These are phyloP conservation scores for Oxycera nigricornis DNA, from an alignment of 2,888 invertebrate genomes.

Conservation along the genomic window DNA sequence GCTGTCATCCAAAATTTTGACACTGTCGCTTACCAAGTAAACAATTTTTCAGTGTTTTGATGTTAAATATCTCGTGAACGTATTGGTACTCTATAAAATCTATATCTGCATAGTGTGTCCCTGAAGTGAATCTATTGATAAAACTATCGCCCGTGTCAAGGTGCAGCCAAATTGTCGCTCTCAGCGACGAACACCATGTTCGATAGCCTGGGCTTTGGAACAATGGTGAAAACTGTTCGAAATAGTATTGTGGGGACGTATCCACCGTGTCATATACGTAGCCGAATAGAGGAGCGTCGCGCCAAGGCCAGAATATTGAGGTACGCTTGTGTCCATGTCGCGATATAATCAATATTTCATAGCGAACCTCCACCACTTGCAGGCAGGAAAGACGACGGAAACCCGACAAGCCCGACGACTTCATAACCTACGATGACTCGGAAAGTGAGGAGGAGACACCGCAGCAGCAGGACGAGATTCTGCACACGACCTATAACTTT, in stretches of 20 bases:
- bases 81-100: neutral
- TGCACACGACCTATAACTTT: conserved; percentile 83
- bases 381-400: conserved; percentile 77
- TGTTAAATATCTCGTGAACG: neutral
- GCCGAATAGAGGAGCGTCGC: conserved; percentile 76
- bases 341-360: neutral
- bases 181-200: conserved; percentile 48
- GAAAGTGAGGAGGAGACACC: conserved; percentile 85
- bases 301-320: conserved; percentile 65
- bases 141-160: neutral
- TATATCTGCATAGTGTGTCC: neutral
- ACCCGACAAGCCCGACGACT: conserved; percentile 88
- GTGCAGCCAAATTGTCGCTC: too few species aligned
- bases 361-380: conserved; percentile 32
- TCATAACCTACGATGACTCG: conserved; percentile 87
- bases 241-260: conserved; percentile 69
- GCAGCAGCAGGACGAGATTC: conserved; percentile 73
- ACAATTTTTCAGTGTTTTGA: conserved; percentile 8
- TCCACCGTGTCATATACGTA: conserved; percentile 78
- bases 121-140: neutral
- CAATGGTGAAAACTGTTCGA: conserved; percentile 59
- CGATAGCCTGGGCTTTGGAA: conserved; percentile 55
- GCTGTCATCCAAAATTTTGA: neutral
- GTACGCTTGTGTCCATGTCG: conserved; percentile 31
- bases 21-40: conserved; percentile 2